Evolutionary conservation across 2,888 invertebrate genomes (phyloP), one percentile per base, ranked within the genome.

Genomic region (Cybosia mesomella): DNA sequence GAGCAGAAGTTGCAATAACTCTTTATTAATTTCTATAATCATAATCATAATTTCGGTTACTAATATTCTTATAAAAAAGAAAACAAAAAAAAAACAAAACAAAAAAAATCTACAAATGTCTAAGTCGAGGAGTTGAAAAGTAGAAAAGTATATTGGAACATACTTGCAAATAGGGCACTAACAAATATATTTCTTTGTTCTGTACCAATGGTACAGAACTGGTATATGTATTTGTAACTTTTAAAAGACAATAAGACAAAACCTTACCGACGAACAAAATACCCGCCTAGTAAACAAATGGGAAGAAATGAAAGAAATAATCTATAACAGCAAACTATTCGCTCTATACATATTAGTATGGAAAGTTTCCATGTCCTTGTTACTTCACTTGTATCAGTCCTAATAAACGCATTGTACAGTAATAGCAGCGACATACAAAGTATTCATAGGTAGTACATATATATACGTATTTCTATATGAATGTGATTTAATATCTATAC

Each of bases 401-500:
- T 53, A 67, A 63, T 53, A 54, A 53, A 63, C 54, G 58, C 53
- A 67, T 63, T 63, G 62, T 63, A 58, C 49, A 58, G 32, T 58
- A 67, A 58, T 67, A 67, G 60, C 28, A 64, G 43, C 53, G 36
- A 62, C 58, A 70, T 67, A 76, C 55, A 73, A 61, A 67, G 71
- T 64, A 57, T 54, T 36, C 55, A 57, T 24, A 36, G 13, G 5
- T 49, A 49, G 5, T 5, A 28, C 28, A 28, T 5, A 28, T 28
- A 28, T 55, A 57, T 32, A 32, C 39, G 68, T 74, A 70, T 67
- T 68, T 71, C 58, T 72, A 74, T 77, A 72, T 71, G 69, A 72
- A 67, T 66, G 70, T 69, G 11, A 49, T 68, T 43, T 62, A 59
- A 62, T 74, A 75, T 75, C 72, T 75, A 69, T 70, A 72, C 61